Evolutionary conservation across 2,797 vertebrate genomes (phyloP), one percentile per base, ranked within the genome.

Genomic region (Acanthiza pusilla): DNA sequence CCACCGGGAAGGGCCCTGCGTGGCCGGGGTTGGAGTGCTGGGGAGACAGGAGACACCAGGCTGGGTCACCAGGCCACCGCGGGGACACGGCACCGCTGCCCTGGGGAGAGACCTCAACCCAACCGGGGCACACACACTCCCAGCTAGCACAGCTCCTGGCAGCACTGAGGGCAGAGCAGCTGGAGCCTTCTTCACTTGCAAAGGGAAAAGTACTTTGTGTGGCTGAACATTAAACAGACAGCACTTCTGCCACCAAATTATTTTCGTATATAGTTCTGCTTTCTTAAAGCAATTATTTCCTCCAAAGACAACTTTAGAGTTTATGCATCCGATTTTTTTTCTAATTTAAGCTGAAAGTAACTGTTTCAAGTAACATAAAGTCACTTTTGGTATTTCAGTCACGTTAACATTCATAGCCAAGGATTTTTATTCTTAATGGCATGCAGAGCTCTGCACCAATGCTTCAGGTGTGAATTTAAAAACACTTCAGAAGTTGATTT

Each of bases 21-120:
- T 99, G 99, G 7, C 99, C 99, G 40, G 99, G 99, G 96, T 99
- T 99, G 87, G 99, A 99, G 97, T 99, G 99, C 99, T 99, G 97
- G 96, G 91, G 88, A 96, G 80, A 93, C 93, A 95, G 45, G 89
- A 70, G 40, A 70, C 29, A 25, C 2, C 0, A 3, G 3, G 65
- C 65, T 50, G 88, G 34, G 22, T 47, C 27, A 86, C 2, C 2
- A 27, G 38, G 36, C 13, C 47, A 48, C 47, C 13, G 23, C 23
- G 12, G 13, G 47, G 47, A 48, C 47, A 48, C 23, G 14, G 79
- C 36, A 68, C 29, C 51, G 1, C 38, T 38, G 38, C 38, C 38
- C 38, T 38, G 38, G 38, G 38, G 38, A 38, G 38, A 53, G 16
- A 34, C 79, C 57, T 72, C 67, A 29, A 68, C 53, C 51, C 40